Conservation (phyloP, 2,888 invertebrate genomes). For the Lochmaea capreae region DNA sequence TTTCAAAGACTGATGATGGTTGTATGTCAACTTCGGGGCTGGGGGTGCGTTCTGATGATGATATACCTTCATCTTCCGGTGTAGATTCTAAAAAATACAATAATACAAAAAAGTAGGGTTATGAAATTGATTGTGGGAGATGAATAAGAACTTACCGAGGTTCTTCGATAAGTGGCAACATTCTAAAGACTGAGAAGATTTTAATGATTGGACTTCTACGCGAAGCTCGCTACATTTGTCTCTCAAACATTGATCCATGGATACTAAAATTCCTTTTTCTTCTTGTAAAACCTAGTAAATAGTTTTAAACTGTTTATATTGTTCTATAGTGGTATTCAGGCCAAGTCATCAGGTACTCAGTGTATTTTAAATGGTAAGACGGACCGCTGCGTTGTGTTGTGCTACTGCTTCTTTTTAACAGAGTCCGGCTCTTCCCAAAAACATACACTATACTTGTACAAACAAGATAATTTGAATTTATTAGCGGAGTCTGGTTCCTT, state of each 20-base stretch:
- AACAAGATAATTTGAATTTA: too few relatives aligned
- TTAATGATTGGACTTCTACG: conserved; percentile 74
- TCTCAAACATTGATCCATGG: conserved; percentile 79
- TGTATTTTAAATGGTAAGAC: too few relatives aligned
- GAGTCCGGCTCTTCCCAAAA: too few relatives aligned
- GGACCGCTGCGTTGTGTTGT: too few relatives aligned
- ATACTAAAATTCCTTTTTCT: conserved; percentile 79
- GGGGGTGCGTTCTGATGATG: conserved; percentile 83
- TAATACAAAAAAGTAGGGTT: background rate
- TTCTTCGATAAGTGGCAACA: conserved; percentile 32
- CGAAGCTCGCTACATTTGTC: conserved; percentile 82
- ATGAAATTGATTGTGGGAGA: background rate
- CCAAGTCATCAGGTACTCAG: background rate
- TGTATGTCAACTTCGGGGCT: conserved; percentile 77
- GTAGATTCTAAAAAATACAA: conserved; percentile 70
- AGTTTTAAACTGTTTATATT: background rate
- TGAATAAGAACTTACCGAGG: conserved; percentile 31
- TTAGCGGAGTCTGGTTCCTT: too few relatives aligned
- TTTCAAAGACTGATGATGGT: conserved; percentile 72
- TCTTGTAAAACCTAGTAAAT: conserved; percentile 78
- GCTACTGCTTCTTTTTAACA: too few relatives aligned
- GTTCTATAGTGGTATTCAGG: background rate
- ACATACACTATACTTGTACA: too few relatives aligned
- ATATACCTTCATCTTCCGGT: conserved; percentile 90
- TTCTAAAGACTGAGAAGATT: conserved; percentile 68